These are phyloP conservation scores for Nomada lathburiana DNA, from an alignment of 2,888 invertebrate species.

Conservation along the genomic window DNA sequence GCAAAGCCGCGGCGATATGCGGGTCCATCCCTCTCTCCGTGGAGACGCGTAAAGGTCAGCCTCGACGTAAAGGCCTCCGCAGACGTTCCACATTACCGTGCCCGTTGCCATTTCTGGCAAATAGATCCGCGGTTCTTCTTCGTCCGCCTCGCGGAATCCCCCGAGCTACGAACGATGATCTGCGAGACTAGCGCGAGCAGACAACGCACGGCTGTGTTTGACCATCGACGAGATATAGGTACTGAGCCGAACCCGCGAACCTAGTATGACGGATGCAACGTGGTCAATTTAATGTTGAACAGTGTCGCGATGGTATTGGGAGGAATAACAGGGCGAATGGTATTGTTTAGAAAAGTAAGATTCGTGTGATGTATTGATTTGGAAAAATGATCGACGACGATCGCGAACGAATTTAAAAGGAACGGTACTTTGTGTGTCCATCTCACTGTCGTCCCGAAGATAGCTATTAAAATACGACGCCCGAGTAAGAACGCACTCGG, in stretches of 20 bases:
- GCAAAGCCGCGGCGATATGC: conserved; percentile 55
- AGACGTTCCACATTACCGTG: conserved; percentile 70
- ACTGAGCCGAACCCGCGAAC: not conserved
- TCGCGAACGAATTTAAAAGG: too few species aligned
- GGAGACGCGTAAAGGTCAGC: conserved; percentile 72
- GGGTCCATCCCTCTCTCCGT: conserved; percentile 67
- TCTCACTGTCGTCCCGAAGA: too few species aligned
- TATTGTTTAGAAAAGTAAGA: too few species aligned
- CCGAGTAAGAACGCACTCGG: too few species aligned
- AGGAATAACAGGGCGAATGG: too few species aligned
- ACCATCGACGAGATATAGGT: not conserved
- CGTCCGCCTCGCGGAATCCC: conserved; percentile 30
- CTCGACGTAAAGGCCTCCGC: conserved; percentile 69
- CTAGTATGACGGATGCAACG: too few species aligned
- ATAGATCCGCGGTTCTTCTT: conserved; percentile 61
- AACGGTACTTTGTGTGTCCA: too few species aligned
- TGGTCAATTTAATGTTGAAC: too few species aligned
- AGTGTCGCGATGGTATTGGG: too few species aligned
- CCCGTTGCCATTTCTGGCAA: conserved; percentile 75
- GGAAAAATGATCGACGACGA: too few species aligned
- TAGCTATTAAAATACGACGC: too few species aligned
- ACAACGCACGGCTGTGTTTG: not conserved
- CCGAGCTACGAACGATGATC: conserved; percentile 26
- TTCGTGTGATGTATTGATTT: too few species aligned
- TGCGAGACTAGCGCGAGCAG: not conserved